A percentile compares a stretch with the other conserved stretches of the same genome.
Conservation (phyloP, 2,888 invertebrate species). For the Cepaea hortensis region DNA sequence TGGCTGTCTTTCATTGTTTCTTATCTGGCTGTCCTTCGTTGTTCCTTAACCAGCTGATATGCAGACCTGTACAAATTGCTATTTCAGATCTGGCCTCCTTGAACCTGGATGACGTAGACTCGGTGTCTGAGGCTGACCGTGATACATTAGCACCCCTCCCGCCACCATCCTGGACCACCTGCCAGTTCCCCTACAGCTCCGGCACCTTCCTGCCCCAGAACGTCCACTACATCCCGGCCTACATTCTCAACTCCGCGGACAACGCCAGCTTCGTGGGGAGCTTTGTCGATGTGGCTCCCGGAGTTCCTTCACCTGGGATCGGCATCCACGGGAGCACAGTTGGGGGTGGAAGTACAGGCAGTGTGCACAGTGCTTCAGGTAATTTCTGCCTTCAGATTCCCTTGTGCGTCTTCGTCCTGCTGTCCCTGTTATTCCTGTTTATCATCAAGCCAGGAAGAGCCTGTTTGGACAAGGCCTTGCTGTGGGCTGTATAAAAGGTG, state of each 20-base stretch:
- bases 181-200: slow-evolving; percentile 78
- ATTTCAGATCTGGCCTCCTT: slow-evolving; percentile 35
- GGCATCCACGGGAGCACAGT: slow-evolving; percentile 52
- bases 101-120: slow-evolving; percentile 76
- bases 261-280: slow-evolving; percentile 76
- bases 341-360: slow-evolving; percentile 82
- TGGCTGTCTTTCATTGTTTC: neutral
- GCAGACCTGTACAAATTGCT: neutral
- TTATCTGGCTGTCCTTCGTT: neutral
- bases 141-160: slow-evolving; percentile 89
- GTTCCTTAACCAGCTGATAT: neutral
- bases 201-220: slow-evolving; percentile 79
- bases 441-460: no score
- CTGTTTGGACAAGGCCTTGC: no score
- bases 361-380: slow-evolving; percentile 83
- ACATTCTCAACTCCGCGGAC: slow-evolving; percentile 61
- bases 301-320: slow-evolving; percentile 55
- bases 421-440: no score
- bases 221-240: slow-evolving; percentile 57
- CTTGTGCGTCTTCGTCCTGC: neutral
- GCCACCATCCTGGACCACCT: slow-evolving; percentile 78
- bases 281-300: slow-evolving; percentile 71
- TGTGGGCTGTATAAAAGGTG: no score
- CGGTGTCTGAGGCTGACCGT: slow-evolving; percentile 79
- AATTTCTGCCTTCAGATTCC: neutral